These are phyloP conservation scores for Athalia cordata DNA, from an alignment of 2,888 invertebrate species.

Conservation along the genomic window DNA sequence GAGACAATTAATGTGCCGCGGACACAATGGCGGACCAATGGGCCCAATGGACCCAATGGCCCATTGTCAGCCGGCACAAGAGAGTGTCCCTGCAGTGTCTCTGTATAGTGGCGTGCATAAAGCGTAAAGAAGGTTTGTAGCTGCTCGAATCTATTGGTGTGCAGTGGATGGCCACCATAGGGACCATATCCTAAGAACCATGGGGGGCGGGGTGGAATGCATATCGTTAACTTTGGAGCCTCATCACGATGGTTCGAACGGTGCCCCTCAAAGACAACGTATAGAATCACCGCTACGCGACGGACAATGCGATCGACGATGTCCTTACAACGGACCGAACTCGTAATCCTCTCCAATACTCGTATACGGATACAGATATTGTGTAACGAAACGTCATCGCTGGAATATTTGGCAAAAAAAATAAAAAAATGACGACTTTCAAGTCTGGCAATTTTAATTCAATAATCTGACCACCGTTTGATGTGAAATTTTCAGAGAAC, in stretches of 20 bases:
- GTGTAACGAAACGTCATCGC: background rate
- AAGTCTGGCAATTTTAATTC: background rate
- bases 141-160: constrained; percentile 50
- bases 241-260: constrained; percentile 43
- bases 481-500: background rate
- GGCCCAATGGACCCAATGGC: constrained; percentile 56
- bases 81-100: constrained; percentile 66
- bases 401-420: background rate
- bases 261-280: constrained; percentile 60
- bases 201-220: constrained; percentile 55
- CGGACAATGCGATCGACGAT: constrained; percentile 36
- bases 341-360: constrained; percentile 13
- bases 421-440: background rate
- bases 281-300: constrained; percentile 54
- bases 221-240: constrained; percentile 55
- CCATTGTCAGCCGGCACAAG: constrained; percentile 65
- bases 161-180: constrained; percentile 47
- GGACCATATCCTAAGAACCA: constrained; percentile 49
- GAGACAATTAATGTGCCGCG: constrained; percentile 69
- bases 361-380: background rate
- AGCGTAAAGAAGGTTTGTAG: constrained; percentile 47
- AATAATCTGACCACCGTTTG: background rate
- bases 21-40: constrained; percentile 66
- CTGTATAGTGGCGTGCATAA: constrained; percentile 52
- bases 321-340: constrained; percentile 20